Evolutionary conservation across 53 echinoderm and acorn worm genomes (phyloP).

Genomic region (Zoroaster sp.): DNA sequence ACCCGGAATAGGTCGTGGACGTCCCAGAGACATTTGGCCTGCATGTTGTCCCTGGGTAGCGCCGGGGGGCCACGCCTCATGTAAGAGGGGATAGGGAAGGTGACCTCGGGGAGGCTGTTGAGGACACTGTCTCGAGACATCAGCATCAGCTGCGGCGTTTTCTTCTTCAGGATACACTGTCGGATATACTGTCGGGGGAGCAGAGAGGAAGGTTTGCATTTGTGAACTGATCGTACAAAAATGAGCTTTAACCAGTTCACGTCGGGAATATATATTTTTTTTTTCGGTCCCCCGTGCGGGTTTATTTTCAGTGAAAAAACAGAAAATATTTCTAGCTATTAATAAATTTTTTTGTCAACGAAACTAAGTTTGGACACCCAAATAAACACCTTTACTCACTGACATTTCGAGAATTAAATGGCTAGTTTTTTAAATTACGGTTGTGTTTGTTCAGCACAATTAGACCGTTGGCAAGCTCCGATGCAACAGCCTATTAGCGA

Average conservation of each 20-base stretch:
- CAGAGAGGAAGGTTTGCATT: not conserved
- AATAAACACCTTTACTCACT: too few relatives aligned
- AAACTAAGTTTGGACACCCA: too few relatives aligned
- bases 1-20: constrained; percentile 64
- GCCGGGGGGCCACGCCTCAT: constrained; percentile 82
- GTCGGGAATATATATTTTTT: too few relatives aligned
- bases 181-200: constrained; percentile 75
- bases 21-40: constrained; percentile 84
- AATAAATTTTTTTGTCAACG: too few relatives aligned
- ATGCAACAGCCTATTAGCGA: too few relatives aligned
- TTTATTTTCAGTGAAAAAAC: too few relatives aligned
- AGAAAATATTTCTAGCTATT: too few relatives aligned
- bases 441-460: not conserved
- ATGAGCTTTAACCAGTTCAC: too few relatives aligned
- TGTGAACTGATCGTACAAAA: not conserved
- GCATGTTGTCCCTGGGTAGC: constrained; percentile 55
- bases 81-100: constrained; percentile 85
- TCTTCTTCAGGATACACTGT: constrained; percentile 77
- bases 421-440: too few relatives aligned
- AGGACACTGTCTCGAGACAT: constrained; percentile 96
- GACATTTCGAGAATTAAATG: too few relatives aligned
- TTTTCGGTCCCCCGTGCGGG: too few relatives aligned
- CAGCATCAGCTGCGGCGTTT: constrained; percentile 90
- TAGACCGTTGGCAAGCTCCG: too few relatives aligned
- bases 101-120: constrained; percentile 85